Evolutionary conservation across 1,140 invertebrate species (phyloP).

Genomic region (Calliphora vicina): DNA sequence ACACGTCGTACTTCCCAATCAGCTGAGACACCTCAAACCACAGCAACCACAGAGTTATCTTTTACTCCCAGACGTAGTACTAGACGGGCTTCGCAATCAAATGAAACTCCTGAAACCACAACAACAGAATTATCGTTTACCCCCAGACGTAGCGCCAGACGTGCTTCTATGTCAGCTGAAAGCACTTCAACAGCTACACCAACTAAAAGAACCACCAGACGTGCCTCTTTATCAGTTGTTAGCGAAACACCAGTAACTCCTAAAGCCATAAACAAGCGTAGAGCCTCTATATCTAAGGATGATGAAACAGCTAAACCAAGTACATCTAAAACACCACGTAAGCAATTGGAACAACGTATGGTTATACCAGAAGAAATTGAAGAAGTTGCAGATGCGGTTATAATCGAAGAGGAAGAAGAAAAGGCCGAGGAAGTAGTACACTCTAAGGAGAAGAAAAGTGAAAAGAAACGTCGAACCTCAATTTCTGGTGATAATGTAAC

Average conservation of each 20-base stretch:
- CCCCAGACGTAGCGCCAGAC: constrained; percentile 44
- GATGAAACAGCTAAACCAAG: neutral
- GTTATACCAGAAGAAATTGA: neutral
- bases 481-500: neutral
- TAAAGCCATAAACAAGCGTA: constrained; percentile 22
- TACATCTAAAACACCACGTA: constrained; percentile 11
- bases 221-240: neutral
- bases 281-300: constrained; percentile 34
- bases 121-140: constrained; percentile 32
- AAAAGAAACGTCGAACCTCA: neutral
- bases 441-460: too few species aligned
- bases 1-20: neutral
- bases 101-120: neutral
- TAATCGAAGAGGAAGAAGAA: neutral
- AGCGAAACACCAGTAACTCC: constrained; percentile 28
- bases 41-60: neutral
- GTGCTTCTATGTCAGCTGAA: constrained; percentile 44
- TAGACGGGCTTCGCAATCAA: constrained; percentile 45
- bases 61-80: constrained; percentile 47
- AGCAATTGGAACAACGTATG: neutral
- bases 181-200: constrained; percentile 21
- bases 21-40: neutral
- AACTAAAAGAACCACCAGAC: neutral
- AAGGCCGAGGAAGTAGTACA: neutral
- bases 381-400: neutral